A percentile compares a stretch with the other conserved stretches of the same genome.
Conservation (phyloP, 2,888 invertebrate genomes). For the Pollenia griseotomentosa region DNA sequence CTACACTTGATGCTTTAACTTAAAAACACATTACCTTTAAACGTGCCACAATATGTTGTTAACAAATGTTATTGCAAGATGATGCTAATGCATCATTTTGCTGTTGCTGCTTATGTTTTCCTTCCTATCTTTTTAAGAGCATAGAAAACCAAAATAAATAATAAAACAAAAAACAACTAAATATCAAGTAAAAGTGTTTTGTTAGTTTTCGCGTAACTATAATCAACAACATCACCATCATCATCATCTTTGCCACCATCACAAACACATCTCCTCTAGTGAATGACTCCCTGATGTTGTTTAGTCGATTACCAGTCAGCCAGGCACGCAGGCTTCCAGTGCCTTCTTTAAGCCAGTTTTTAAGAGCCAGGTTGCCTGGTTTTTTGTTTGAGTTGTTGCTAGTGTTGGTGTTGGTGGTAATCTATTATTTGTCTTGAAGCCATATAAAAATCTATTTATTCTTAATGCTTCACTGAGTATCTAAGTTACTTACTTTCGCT, state of each 20-base stretch:
- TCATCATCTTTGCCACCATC: slow-evolving; percentile 20
- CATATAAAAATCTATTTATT: slow-evolving; percentile 75
- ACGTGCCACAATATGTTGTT: slow-evolving; percentile 59
- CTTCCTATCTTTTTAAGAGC: slow-evolving; percentile 28
- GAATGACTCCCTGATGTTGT: slow-evolving; percentile 30
- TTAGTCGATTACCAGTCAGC: slow-evolving; percentile 21
- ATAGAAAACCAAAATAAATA: slow-evolving; percentile 7
- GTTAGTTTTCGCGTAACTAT: slow-evolving; percentile 56
- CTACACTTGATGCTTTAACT: slow-evolving; percentile 28
- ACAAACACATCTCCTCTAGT: not conserved
- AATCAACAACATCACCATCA: slow-evolving; percentile 57
- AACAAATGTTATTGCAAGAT: slow-evolving; percentile 64
- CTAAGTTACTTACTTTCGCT: slow-evolving; percentile 75
- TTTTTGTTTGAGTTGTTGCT: slow-evolving; percentile 15
- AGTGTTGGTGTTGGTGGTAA: slow-evolving; percentile 62
- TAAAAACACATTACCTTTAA: not conserved
- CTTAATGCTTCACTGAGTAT: slow-evolving; percentile 74
- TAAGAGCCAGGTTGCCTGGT: slow-evolving; percentile 26
- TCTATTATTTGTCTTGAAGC: slow-evolving; percentile 72
- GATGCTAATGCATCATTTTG: slow-evolving; percentile 63
- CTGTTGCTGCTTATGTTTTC: slow-evolving; percentile 31
- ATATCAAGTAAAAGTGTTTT: slow-evolving; percentile 69
- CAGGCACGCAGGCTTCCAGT: slow-evolving; percentile 4
- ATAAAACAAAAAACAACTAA: slow-evolving; percentile 4
- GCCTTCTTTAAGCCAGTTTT: slow-evolving; percentile 47